Base-by-base conservation (phyloP, 1,140 invertebrate genomes). In the Polypedilum vanderplanki region DNA sequence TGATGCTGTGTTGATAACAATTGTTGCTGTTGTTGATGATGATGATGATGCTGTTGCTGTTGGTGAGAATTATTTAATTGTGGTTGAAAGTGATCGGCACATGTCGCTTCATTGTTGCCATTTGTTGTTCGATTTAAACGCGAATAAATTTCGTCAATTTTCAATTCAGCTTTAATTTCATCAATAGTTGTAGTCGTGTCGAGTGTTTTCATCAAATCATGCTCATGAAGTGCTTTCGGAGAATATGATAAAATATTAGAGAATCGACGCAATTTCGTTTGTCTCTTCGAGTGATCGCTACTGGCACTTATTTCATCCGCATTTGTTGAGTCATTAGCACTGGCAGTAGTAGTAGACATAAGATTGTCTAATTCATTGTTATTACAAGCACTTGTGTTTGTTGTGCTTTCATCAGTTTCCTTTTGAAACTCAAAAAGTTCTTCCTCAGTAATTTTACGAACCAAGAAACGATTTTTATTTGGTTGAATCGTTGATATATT, bases 241-340 rank as follows among this genome's bases (percentile, higher is more conserved):
- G 76, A 77, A 64, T 83, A 80, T 64, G 79, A 79, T 12, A 83
- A 77, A 73, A 83, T 83, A 77, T 83, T 79, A 18, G 81, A 83
- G 74, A 83, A 79, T 24, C 81, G 78, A 40, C 81, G 78, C 78
- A 82, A 81, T 77, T 81, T 82, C 65, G 79, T 79, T 64, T 79
- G 77, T 73, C 76, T 82, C 77, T 76, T 75, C 18, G 70, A 7
- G 74, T 78, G 65, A 18, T 70, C 17, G 18, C 10, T 20, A 67
- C 1, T 67, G n/a, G n/a, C n/a, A 70, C 17, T 18, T 70, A 5
- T 70, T 70, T 70, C 65, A 18, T 70, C 65, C 9, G 9, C 17
- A 70, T 20, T 22, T 7, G 20, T 12, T n/a, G 20, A 12, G n/a
- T 15, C 41, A 22, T 22, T 18, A 15, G 33, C 20, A 73, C 22